phyloP scores from a whole-genome alignment of 2,888 invertebrate species.

The Ellobium chinense region DNA sequence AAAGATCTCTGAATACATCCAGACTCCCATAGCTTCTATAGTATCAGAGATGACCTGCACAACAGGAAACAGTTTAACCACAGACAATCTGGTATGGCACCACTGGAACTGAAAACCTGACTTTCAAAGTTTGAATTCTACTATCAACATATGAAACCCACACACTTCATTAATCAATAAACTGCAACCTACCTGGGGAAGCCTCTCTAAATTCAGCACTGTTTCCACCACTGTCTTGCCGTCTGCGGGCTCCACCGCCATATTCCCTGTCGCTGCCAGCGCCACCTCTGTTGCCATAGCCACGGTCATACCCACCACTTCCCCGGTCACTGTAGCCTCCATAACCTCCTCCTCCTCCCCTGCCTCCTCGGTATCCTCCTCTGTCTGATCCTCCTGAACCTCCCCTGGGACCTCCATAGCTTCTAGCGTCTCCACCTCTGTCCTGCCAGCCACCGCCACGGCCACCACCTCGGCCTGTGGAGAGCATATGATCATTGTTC shows the following conservation, averaged over 20 bases:
- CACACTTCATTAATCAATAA: no score
- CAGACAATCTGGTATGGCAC: no score
- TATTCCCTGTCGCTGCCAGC: constrained; percentile 1
- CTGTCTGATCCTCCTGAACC: constrained; percentile 15
- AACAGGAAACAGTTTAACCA: no score
- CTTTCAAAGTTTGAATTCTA: no score
- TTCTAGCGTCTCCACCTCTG: constrained; percentile 14
- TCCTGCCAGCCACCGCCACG: constrained; percentile 27
- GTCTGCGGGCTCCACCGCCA: constrained; percentile 52
- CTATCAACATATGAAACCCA: no score
- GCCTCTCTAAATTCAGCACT: constrained; percentile 71
- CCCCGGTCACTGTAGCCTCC: constrained; percentile 27
- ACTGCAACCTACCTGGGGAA: constrained; percentile 68
- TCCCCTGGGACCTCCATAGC: constrained; percentile 10
- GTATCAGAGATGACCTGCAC: not conserved
- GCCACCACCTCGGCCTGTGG: constrained; percentile 40
- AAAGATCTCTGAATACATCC: not conserved
- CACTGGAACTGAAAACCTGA: no score
- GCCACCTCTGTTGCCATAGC: constrained; percentile 4
- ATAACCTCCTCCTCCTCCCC: constrained; percentile 11
- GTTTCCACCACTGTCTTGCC: constrained; percentile 65
- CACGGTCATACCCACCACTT: constrained; percentile 17
- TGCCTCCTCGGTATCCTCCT: constrained; percentile 13
- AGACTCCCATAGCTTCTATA: not conserved
- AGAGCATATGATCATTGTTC: no score